Evolutionary conservation across 2,113 vertebrate species (phyloP).

Genomic region (Sphyrna mokarran): DNA sequence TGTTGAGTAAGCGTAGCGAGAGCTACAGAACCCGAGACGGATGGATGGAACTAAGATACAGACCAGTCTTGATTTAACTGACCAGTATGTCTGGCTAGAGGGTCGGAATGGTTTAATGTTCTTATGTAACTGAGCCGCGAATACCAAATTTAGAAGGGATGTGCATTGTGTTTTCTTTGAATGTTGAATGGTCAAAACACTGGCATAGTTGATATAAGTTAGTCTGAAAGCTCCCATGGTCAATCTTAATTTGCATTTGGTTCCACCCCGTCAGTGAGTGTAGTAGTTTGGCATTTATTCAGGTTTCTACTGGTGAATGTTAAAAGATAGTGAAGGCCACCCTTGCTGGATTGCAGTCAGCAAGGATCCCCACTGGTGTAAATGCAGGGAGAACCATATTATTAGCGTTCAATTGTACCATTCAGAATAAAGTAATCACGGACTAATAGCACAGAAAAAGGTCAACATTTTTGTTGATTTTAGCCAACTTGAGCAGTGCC

Average conservation of each 20-base stretch:
- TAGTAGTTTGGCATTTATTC: background rate
- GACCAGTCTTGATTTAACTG: background rate
- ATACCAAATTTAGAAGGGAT: background rate
- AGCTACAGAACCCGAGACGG: background rate
- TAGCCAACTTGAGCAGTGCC: background rate
- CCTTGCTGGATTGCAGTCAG: background rate
- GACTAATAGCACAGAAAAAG: background rate
- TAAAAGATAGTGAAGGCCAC: background rate
- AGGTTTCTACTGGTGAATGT: background rate
- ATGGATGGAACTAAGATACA: background rate
- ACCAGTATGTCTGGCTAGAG: background rate
- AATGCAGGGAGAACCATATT: background rate
- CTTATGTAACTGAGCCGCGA: background rate
- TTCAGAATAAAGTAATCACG: background rate
- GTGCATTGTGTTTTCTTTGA: background rate
- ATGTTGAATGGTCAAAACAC: background rate
- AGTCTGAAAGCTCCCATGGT: background rate
- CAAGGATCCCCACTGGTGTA: background rate
- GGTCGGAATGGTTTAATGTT: background rate
- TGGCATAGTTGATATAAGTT: background rate
- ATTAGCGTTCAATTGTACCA: background rate
- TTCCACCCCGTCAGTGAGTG: background rate
- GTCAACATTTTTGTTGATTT: background rate
- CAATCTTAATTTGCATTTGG: background rate
- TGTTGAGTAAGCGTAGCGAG: background rate